Evolutionary conservation across 2,888 invertebrate species (phyloP).

Genomic region (Chymomyza caudatula): DNA sequence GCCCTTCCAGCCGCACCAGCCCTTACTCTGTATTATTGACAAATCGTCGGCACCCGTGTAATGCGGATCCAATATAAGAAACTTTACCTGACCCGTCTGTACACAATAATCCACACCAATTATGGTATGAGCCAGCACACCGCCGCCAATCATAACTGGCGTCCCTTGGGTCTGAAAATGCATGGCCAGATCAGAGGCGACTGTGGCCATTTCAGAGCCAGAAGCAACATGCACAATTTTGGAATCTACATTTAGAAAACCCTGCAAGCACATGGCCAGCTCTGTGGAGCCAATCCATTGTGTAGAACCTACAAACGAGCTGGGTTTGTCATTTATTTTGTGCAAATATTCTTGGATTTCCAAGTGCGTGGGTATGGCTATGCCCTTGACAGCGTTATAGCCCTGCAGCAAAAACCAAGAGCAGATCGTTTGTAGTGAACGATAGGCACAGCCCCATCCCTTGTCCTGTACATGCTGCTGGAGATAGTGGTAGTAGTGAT

Average conservation of each 20-base stretch:
- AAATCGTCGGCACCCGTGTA: conserved; percentile 94
- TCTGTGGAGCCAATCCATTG: conserved; percentile 99
- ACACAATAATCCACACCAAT: conserved; percentile 94
- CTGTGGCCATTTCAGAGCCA: conserved; percentile 88
- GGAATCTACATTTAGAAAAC: conserved; percentile 86
- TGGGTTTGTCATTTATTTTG: conserved; percentile 94
- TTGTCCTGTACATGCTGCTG: conserved; percentile 95
- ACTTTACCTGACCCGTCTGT: conserved; percentile 88
- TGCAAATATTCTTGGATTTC: conserved; percentile 97
- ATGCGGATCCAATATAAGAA: conserved; percentile 98
- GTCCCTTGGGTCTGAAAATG: conserved; percentile 97
- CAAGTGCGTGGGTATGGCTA: conserved; percentile 86
- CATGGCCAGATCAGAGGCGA: conserved; percentile 89
- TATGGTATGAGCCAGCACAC: conserved; percentile 98
- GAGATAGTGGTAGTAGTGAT: conserved; percentile 97
- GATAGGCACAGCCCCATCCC: conserved; percentile 99
- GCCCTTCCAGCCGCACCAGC: conserved; percentile 99
- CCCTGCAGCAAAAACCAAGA: conserved; percentile 97
- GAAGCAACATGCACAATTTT: conserved; percentile 91
- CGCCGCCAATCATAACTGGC: conserved; percentile 99
- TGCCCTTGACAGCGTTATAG: conserved; percentile 82
- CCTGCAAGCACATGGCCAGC: conserved; percentile 93
- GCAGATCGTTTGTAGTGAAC: conserved; percentile 96
- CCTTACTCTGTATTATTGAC: conserved; percentile 85
- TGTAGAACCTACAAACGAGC: conserved; percentile 90